Base-by-base conservation (phyloP, 1,140 invertebrate species). In the Fopius arisanus region DNA sequence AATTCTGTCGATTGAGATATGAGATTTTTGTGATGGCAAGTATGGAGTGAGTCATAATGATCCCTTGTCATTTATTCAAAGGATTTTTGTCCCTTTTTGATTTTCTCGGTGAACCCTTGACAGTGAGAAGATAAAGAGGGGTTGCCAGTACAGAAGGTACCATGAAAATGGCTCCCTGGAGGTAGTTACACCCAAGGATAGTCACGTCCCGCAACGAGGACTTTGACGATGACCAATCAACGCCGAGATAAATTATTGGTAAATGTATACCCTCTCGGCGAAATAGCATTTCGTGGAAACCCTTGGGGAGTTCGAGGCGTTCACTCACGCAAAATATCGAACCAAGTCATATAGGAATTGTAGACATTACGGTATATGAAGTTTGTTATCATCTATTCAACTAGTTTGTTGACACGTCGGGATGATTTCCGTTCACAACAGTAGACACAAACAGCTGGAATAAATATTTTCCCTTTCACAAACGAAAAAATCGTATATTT, bases 311-410 rank as follows among this genome's bases (percentile, higher is more conserved):
- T 72, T 72, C 66, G 48, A 23, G 33, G 37, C 19, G 23, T 7
- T 66, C 37, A 48, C 31, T 65, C 70, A 72, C 70, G 70, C 70
- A 66, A 72, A 72, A 72, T 72, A 37, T 65, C 59, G 31, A 63
- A 28, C 51, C 26, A 28, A 70, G 23, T 41, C 63, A 67, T 41
- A 19, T 28, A 43, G n/a, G n/a, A 41, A 43, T 67, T 67, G 41
- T 43, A 40, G 29, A 67, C 66, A 67, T 41, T 37, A 10, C 21
- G n/a, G 23, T 16, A 23, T 31, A 23, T 31, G 31, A 10, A 19
- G n/a, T 40, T 23, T 3, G 2, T 23, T 43, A 5, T 14, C 14
- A n/a, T 5, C 37, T 59, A 59, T 59, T 59, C 43, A 19, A n/a
- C 16, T n/a, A n/a, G 16, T 48, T 1, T 3, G 43, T 19, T 48